Base-by-base conservation (phyloP, 2,113 vertebrate species). In the Galeopterus variegatus region DNA sequence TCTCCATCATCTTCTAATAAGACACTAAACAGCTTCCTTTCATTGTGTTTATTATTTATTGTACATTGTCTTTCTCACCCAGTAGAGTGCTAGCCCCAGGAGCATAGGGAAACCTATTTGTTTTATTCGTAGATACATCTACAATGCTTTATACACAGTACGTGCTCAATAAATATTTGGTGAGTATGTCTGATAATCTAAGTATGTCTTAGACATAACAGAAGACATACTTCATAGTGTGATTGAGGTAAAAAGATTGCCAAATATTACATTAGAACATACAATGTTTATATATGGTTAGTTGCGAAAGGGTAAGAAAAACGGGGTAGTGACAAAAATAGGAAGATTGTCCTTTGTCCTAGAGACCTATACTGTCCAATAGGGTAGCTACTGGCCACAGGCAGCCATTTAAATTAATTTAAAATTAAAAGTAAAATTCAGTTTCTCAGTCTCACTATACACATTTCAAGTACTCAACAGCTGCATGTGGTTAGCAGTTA, bases 151-250 rank as follows among this genome's bases (percentile, higher is more conserved):
- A 79, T 12, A 52, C 19, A 58, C 3, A 64, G 54, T 17, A 90
- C n/a, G 2, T 89, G n/a, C 13, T 79, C 23, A 36, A 64, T 70
- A 72, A 54, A 92, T 67, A 81, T 36, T 5, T 13, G 21, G 8
- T 92, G 36, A 12, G 17, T 31, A 56, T 67, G 36, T 56, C 41
- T 1, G 8, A 65, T n/a, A 41, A 65, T 45, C 12, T 18, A 67
- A 52, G 17, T 1, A 69, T 33, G 12, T 64, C 15, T 81, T 76
- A 62, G 50, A 92, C 23, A 56, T 3, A 54, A 73, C 0, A 93
- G 19, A 88, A 90, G 90, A 79, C 8, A 23, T 62, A 96, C 65
- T 70, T 88, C 31, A 58, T 93, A 48, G 72, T 60, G 14, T 26
- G 4, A 72, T 18, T 86, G 48, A 81, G 54, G 36, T 23, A 41